Evolutionary conservation across 2,888 invertebrate species (phyloP), one percentile per base, ranked within the genome.

Genomic region (Metellina segmentata): DNA sequence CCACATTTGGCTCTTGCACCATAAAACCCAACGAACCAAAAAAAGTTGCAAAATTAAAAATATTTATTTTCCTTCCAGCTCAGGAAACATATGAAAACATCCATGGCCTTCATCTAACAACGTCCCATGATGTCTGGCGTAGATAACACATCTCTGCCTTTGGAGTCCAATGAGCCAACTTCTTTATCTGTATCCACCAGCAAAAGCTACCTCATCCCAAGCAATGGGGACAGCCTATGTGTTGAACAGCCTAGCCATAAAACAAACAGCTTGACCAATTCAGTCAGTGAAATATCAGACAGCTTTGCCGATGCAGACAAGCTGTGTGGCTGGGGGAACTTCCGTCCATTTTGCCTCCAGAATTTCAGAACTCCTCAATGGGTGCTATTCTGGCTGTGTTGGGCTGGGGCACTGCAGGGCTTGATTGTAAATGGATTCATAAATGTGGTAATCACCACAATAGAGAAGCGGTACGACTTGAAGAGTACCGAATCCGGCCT

Each of bases 391-490:
- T 97, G 97, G 96, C 95, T 97, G 0, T 97, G 97, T 94, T 97
- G 97, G 96, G 97, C 97, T 7, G 97, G 97, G 0, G 97, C 97
- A 69, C 96, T 97, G 94, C 97, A 97, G 96, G 98, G 98, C 75
- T 96, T 98, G 96, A 96, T 98, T 93, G 97, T 98, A 74, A 98
- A 98, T 94, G 98, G 98, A 0, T 97, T 98, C 94, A 97, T 98
- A 88, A 98, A 98, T 94, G 97, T 98, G 81, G 97, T 97, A 86
- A 97, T 98, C 94, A 97, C 98, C 1, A 98, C 98, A 13, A 97
- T 98, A 70, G 98, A 98, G 95, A 96, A 96, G 94, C 96, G 98
- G 88, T 98, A 97, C 94, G 97, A 97, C 0, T 95, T 98, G 92
- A 96, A 97, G 75, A 98, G 98, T 48, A 96, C 97, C 93, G 97